Evolutionary conservation across 2,113 vertebrate genomes (phyloP), one percentile per base, ranked within the genome.

Genomic region (Hypocryptadius cinnamomeus): DNA sequence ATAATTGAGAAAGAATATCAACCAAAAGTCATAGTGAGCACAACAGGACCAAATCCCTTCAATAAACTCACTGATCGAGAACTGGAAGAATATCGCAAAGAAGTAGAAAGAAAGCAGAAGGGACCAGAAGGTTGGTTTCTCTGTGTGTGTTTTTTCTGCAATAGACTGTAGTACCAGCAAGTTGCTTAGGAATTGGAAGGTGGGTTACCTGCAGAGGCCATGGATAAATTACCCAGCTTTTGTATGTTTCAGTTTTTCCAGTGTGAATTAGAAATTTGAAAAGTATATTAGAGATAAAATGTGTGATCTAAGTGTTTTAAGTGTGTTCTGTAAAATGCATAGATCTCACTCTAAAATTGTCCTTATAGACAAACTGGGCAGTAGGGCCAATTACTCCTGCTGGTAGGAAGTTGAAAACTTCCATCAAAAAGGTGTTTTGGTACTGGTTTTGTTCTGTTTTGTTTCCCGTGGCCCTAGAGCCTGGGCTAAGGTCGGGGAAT

Each of bases 1-100:
- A 99, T 99, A 91, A 99, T 99, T 21, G 99, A 99, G 94, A 99
- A 99, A 83, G 99, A 99, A 65, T 99, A 99, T 94, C 99, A 99
- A 95, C 99, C 99, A 19, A 97, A 97, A 25, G 99, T 99, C n/a
- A 98, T 99, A 5, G 97, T 99, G 95, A 99, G 98, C 98, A 99
- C 99, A 90, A 97, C 99, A 5, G 99, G 99, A 85, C 99, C 99
- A 79, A 99, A 99, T 95, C 99, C 99, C 42, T 99, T 99, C 98
- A 99, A 98, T 93, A 98, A 99, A 60, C 98, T 99, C 91, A 99
- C 99, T 0, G 99, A 99, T 94, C 98, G 97, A 69, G 99, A 99
- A 85, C 97, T 99, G 97, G 99, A 99, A 35, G 99, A 98, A 14
- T 99, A 99, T 94, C 98, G 98, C 94, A 98, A 94, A 78, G 99